These are phyloP conservation scores for Zygaena filipendulae DNA, from an alignment of 2,888 invertebrate species.

Conservation along the genomic window DNA sequence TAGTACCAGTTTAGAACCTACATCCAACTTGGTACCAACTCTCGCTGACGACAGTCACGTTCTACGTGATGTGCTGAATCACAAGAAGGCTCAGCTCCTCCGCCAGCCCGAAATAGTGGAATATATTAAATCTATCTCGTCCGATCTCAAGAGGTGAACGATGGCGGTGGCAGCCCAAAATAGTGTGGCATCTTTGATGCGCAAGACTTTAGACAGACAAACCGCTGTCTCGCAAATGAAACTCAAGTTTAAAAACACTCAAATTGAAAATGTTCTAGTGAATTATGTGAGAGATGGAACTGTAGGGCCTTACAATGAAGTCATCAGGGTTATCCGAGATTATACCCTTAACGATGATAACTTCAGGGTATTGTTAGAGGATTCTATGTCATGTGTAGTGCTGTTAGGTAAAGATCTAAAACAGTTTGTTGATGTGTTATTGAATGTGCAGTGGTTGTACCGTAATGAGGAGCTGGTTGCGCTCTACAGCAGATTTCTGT, in stretches of 20 bases:
- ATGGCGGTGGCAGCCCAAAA: constrained; percentile 53
- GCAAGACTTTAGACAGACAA: constrained; percentile 48
- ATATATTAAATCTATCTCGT: constrained; percentile 46
- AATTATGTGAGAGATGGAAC: constrained; percentile 42
- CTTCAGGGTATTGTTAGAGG: constrained; percentile 44
- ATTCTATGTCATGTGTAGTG: constrained; percentile 47
- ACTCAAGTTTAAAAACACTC: constrained; percentile 46
- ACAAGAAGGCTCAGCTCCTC: constrained; percentile 54
- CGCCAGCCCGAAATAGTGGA: constrained; percentile 56
- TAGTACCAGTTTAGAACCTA: constrained; percentile 32
- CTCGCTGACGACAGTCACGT: constrained; percentile 50
- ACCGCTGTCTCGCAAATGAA: constrained; percentile 42
- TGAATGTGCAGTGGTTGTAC: constrained; percentile 43
- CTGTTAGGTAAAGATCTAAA: constrained; percentile 42
- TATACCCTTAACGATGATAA: constrained; percentile 49
- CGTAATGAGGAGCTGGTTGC: constrained; percentile 37
- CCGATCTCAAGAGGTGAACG: constrained; percentile 45
- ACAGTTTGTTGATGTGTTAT: constrained; percentile 44
- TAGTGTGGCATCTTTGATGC: constrained; percentile 52
- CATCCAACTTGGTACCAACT: constrained; percentile 23
- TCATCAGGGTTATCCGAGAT: constrained; percentile 53
- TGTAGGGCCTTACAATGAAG: constrained; percentile 47
- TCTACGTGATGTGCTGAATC: constrained; percentile 52
- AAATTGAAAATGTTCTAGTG: constrained; percentile 51
- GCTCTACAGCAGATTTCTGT: constrained; percentile 39